Conservation (phyloP, 1,140 invertebrate genomes). For the Nasonia longicornis region DNA sequence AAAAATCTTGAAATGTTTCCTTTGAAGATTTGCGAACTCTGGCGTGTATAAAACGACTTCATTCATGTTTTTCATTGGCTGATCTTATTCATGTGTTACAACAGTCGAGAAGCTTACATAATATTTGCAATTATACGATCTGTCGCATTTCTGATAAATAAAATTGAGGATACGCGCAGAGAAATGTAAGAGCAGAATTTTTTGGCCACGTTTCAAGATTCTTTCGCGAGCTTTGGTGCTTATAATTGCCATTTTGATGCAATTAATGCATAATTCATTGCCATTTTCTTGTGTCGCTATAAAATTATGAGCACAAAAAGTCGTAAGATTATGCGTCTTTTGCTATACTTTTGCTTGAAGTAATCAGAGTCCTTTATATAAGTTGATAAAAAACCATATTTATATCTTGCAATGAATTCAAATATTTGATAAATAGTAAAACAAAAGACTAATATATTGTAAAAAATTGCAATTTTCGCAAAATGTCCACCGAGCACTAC, state of each 20-base stretch:
- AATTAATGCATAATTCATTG: too few species aligned
- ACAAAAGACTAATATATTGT: too few species aligned
- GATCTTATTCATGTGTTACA: neutral
- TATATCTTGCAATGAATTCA: too few species aligned
- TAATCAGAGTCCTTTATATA: too few species aligned
- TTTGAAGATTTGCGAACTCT: too few species aligned
- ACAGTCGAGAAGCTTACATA: neutral
- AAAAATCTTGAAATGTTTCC: neutral
- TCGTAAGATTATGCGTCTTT: too few species aligned
- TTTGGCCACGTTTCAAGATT: neutral
- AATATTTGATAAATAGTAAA: too few species aligned
- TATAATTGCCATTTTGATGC: too few species aligned
- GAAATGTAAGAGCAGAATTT: neutral
- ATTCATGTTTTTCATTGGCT: slow-evolving; percentile 1
- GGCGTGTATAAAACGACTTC: neutral
- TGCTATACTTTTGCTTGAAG: too few species aligned
- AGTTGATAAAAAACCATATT: too few species aligned
- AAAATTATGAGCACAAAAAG: too few species aligned
- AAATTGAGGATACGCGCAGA: neutral
- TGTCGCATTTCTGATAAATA: neutral
- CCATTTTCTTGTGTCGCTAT: neutral
- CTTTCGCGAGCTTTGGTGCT: neutral
- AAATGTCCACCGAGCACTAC: neutral
- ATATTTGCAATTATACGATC: neutral
- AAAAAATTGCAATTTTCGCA: too few species aligned